Evolutionary conservation across 1,140 invertebrate species (phyloP), one percentile per base, ranked within the genome.

Genomic region (Pemphigus obesinymphae): DNA sequence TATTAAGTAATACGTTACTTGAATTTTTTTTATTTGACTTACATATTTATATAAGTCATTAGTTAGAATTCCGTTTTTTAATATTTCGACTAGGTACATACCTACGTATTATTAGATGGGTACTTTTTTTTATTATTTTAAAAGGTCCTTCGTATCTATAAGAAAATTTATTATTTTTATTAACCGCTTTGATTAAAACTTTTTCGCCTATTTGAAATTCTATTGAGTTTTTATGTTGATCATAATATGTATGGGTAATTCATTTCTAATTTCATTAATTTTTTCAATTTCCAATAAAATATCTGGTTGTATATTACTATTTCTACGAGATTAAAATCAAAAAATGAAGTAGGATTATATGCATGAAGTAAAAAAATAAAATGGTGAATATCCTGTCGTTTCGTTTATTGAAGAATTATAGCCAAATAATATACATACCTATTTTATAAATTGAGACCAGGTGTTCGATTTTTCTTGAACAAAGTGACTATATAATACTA

Each of bases 401-500:
- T 50, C 1, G 5, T 50, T 50, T n/a, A 20, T 50, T n/a, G 48
- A 50, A 7, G 48, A 50, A 0, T 50, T 50, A 50, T 50, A 50
- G 1, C 48, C 20, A n/a, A 50, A 50, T 50, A n/a, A n/a, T n/a
- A n/a, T n/a, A n/a, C n/a, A n/a, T n/a, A 50, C 48, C 17, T 50
- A 50, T 6, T 50, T 50, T 1, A 50, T 50, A 17, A 50, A 20
- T 50, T n/a, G 17, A n/a, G 20, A n/a, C 48, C 84, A 68, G 85
- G 85, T 34, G 86, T 83, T 58, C 86, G 43, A 15, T 45, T 45
- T 45, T 45, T 45, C 43, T 45, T 45, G 43, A 45, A 45, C 43
- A 8, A 13, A 45, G 10, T 45, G 43, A 45, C 43, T n/a, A n/a
- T n/a, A n/a, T n/a, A n/a, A n/a, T n/a, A n/a, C n/a, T n/a, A n/a